A percentile compares a stretch with the other conserved stretches of the same genome.
Evolutionary conservation across 2,888 invertebrate species (phyloP).

Genomic region (Microplitis deprimator): DNA sequence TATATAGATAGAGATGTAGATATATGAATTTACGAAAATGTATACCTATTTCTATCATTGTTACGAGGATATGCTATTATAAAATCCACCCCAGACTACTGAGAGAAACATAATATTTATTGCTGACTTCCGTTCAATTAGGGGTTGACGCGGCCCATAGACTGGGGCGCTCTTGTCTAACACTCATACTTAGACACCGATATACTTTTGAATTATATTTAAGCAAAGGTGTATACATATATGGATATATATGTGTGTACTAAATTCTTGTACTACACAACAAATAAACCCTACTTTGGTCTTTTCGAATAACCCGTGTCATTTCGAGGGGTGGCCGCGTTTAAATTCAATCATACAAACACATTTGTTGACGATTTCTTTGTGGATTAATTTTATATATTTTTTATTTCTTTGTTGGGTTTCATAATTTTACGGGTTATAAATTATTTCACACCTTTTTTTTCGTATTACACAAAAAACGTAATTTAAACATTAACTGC

Average conservation of each 20-base stretch:
- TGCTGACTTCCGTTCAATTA: slow-evolving; percentile 71
- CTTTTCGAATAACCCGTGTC: slow-evolving; percentile 31
- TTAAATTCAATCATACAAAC: slow-evolving; percentile 9
- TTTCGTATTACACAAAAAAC: background rate
- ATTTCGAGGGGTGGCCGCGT: background rate
- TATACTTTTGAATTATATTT: slow-evolving; percentile 22
- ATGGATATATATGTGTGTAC: slow-evolving; percentile 1
- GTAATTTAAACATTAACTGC: too few species aligned
- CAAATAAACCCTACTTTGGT: slow-evolving; percentile 33
- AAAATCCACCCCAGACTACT: slow-evolving; percentile 62
- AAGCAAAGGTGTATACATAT: background rate
- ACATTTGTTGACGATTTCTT: slow-evolving; percentile 1
- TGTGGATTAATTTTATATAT: background rate
- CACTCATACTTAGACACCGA: slow-evolving; percentile 16
- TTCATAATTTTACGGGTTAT: background rate
- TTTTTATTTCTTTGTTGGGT: background rate
- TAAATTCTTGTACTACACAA: slow-evolving; percentile 23
- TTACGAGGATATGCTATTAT: slow-evolving; percentile 55
- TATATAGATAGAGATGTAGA: background rate
- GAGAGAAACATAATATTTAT: slow-evolving; percentile 69
- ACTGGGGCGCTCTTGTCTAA: slow-evolving; percentile 43
- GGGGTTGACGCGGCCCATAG: slow-evolving; percentile 62
- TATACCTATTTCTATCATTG: slow-evolving; percentile 36
- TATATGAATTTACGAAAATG: slow-evolving; percentile 19
- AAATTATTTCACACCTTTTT: background rate